Evolutionary conservation across 2,797 vertebrate genomes (phyloP).

Genomic region (Poeciliopsis gracilis): DNA sequence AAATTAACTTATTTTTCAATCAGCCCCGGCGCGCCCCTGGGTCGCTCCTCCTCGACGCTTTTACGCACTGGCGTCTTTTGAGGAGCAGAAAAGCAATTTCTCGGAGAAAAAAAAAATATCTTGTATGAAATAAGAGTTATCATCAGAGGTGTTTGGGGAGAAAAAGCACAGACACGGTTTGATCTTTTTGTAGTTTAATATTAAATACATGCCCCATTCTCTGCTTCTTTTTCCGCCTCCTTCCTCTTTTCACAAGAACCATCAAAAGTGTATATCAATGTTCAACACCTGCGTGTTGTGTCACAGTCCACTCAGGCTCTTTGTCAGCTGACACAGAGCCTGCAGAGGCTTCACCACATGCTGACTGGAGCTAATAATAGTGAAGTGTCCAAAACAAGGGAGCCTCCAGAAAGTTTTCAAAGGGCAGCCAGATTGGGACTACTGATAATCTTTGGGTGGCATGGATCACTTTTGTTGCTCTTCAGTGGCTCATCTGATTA

Average conservation of each 20-base stretch:
- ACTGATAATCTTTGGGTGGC: background rate
- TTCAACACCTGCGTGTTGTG: slow-evolving; percentile 10
- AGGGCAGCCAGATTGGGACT: background rate
- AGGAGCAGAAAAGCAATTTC: slow-evolving; percentile 91
- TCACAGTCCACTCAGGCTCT: slow-evolving; percentile 48
- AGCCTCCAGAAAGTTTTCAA: background rate
- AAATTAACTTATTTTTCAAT: slow-evolving; percentile 99
- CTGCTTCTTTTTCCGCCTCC: slow-evolving; percentile 9
- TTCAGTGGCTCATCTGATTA: background rate
- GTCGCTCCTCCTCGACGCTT: slow-evolving; percentile 89
- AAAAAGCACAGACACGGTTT: slow-evolving; percentile 64
- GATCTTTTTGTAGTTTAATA: slow-evolving; percentile 78
- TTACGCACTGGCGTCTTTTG: slow-evolving; percentile 85
- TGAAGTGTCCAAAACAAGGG: background rate
- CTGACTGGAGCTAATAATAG: background rate
- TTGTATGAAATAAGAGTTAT: slow-evolving; percentile 80
- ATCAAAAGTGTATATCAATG: slow-evolving; percentile 43
- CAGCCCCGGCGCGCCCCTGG: slow-evolving; percentile 93
- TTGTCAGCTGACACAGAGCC: background rate
- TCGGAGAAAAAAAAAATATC: slow-evolving; percentile 79
- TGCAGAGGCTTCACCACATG: background rate
- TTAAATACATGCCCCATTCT: slow-evolving; percentile 58
- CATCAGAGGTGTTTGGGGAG: slow-evolving; percentile 69
- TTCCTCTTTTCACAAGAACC: slow-evolving; percentile 39
- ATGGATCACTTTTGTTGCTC: background rate